Evolutionary conservation across 1,140 invertebrate genomes (phyloP).

Genomic region (Gryllus bimaculatus): DNA sequence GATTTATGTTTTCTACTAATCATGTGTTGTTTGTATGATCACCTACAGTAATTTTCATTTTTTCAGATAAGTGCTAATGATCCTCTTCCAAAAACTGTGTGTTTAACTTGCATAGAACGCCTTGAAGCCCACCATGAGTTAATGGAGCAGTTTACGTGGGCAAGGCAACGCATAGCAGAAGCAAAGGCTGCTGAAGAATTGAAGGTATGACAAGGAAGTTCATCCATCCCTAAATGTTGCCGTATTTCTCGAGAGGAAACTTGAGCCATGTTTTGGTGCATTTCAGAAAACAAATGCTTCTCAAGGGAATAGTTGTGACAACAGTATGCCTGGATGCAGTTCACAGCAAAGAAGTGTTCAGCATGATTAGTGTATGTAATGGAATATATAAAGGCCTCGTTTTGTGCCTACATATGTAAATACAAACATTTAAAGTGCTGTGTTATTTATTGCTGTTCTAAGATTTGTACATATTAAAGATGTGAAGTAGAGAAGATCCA

Average conservation of each 20-base stretch:
- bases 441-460: too few relatives aligned
- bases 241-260: background rate
- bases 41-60: background rate
- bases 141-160: slow-evolving; percentile 45
- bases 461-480: too few relatives aligned
- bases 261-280: background rate
- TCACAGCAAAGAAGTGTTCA: background rate
- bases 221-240: background rate
- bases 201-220: background rate
- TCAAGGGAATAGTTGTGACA: background rate
- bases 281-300: background rate
- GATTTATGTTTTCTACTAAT: background rate
- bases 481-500: too few relatives aligned
- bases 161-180: slow-evolving; percentile 30
- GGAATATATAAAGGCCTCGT: background rate
- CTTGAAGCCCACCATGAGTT: slow-evolving; percentile 58
- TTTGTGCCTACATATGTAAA: background rate
- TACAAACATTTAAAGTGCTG: too few relatives aligned
- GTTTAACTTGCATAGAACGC: slow-evolving; percentile 54
- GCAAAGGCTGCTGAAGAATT: slow-evolving; percentile 13
- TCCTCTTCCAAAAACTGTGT: slow-evolving; percentile 63
- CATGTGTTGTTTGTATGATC: background rate
- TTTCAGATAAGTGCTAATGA: slow-evolving; percentile 56
- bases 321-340: background rate
- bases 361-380: background rate